Conservation (phyloP, 2,113 vertebrate genomes). For the Thunnus maccoyii region DNA sequence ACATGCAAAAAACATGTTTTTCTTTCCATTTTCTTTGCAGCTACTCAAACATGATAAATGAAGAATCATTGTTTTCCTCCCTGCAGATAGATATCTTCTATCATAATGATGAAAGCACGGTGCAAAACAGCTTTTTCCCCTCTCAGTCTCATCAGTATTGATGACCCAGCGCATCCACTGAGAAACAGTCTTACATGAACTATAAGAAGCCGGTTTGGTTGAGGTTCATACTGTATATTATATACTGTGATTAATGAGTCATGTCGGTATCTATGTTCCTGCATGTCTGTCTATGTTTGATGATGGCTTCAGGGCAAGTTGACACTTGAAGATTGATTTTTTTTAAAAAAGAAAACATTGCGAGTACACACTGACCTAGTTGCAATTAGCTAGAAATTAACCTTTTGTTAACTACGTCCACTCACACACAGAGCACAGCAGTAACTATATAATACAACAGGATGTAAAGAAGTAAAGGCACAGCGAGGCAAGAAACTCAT, state of each 20-base stretch:
- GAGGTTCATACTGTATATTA: too few species aligned
- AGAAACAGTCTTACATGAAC: not conserved
- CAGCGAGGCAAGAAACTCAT: too few species aligned
- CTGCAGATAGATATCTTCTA: conserved; percentile 31
- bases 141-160: not conserved
- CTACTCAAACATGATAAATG: conserved; percentile 8
- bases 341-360: conserved; percentile 2
- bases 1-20: conserved; percentile 3
- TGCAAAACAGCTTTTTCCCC: not conserved
- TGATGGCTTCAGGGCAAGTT: not conserved
- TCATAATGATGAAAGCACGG: conserved; percentile 28
- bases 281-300: not conserved
- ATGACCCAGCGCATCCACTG: conserved; percentile 8
- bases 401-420: not conserved
- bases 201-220: conserved; percentile 5
- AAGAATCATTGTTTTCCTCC: conserved; percentile 1
- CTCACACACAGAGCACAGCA: not conserved
- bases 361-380: not conserved
- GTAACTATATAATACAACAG: too few species aligned
- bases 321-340: too few species aligned
- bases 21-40: not conserved
- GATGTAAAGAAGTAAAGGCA: too few species aligned
- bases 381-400: not conserved
- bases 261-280: not conserved
- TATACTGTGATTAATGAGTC: not conserved